Percentiles rank a stretch among this genome's conserved stretches.
Evolutionary conservation across 1,140 invertebrate genomes (phyloP).

Genomic region (Drosophila nannoptera): DNA sequence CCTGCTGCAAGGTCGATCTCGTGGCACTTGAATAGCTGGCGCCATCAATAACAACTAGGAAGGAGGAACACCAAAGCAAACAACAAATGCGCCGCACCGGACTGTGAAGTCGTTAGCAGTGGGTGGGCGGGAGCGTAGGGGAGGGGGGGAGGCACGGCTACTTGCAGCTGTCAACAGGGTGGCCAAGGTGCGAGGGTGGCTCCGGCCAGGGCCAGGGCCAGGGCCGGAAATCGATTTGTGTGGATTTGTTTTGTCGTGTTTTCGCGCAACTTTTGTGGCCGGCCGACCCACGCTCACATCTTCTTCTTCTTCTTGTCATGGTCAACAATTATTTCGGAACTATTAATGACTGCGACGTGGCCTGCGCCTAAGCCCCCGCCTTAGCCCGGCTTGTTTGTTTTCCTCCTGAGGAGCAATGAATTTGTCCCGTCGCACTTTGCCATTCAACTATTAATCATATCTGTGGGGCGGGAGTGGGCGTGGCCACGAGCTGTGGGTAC

Average conservation of each 20-base stretch:
- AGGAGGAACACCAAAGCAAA: slow-evolving; percentile 51
- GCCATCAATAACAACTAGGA: slow-evolving; percentile 66
- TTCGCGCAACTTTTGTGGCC: slow-evolving; percentile 51
- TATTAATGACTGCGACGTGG: slow-evolving; percentile 69
- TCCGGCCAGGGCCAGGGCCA: slow-evolving; percentile 39
- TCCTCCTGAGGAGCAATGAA: slow-evolving; percentile 64
- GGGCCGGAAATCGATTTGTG: slow-evolving; percentile 71
- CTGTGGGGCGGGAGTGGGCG: slow-evolving; percentile 21
- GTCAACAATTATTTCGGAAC: slow-evolving; percentile 74
- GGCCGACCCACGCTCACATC: background rate
- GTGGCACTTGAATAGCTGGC: slow-evolving; percentile 46
- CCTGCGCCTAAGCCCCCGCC: slow-evolving; percentile 3
- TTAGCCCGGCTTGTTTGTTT: slow-evolving; percentile 49
- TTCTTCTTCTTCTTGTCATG: slow-evolving; percentile 25
- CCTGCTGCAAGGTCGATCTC: slow-evolving; percentile 62
- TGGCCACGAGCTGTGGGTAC: background rate
- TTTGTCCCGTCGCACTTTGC: slow-evolving; percentile 64
- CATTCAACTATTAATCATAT: slow-evolving; percentile 66
- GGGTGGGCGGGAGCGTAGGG: background rate
- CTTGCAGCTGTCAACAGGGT: slow-evolving; percentile 68
- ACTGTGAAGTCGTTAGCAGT: slow-evolving; percentile 42
- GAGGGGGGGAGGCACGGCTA: slow-evolving; percentile 24
- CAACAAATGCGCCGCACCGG: slow-evolving; percentile 43
- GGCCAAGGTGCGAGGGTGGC: slow-evolving; percentile 37
- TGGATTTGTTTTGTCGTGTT: slow-evolving; percentile 70